These are phyloP conservation scores for Grammomys dolichurus DNA, from an alignment of 2,113 vertebrate genomes.

Conservation along the genomic window DNA sequence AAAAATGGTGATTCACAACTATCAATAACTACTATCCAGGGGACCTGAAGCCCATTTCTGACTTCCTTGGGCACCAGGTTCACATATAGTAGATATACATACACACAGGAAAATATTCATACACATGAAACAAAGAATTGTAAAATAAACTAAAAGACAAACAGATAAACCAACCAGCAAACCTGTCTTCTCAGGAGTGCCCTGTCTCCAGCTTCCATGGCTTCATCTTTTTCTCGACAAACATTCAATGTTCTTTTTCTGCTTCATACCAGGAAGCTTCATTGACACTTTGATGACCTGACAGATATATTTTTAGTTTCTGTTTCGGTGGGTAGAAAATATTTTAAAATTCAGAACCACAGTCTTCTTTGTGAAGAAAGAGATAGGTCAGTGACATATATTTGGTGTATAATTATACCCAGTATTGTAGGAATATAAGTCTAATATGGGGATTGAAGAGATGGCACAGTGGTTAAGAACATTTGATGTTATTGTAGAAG, in stretches of 20 bases:
- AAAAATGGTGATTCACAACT: background rate
- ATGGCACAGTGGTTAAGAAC: background rate
- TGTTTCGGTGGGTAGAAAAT: background rate
- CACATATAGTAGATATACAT: background rate
- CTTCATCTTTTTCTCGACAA: background rate
- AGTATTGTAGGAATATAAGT: background rate
- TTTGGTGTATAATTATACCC: background rate
- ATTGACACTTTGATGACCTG: background rate
- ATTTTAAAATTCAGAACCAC: background rate
- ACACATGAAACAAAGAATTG: background rate
- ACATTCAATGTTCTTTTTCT: background rate
- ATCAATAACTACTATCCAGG: background rate
- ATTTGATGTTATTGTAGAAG: background rate
- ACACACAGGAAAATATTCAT: background rate
- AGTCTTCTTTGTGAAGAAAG: background rate
- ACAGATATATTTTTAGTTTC: constrained; percentile 10
- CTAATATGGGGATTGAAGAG: background rate
- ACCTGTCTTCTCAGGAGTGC: background rate
- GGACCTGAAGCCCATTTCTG: background rate
- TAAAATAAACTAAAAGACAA: background rate
- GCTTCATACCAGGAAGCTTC: background rate
- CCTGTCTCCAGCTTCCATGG: background rate
- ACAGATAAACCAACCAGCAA: background rate
- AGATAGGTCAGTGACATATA: background rate
- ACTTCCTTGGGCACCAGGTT: background rate